phyloP scores from a whole-genome alignment of 1,140 invertebrate genomes.

The Trichoplusia ni region DNA sequence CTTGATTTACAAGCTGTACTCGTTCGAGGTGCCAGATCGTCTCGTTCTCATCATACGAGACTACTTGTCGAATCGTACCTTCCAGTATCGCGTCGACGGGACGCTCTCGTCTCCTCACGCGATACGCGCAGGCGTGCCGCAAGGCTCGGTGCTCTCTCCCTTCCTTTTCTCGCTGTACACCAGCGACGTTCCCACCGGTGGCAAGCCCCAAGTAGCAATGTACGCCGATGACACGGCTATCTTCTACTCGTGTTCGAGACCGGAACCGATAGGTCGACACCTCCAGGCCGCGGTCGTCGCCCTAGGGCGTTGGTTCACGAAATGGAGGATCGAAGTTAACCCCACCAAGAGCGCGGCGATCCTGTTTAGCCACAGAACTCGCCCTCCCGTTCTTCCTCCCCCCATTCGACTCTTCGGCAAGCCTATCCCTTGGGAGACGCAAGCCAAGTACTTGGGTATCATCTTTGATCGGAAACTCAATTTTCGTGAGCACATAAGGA shows the following conservation, averaged over 20 bases:
- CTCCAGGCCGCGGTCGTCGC: not conserved
- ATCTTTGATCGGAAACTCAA: not conserved
- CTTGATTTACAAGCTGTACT: too few species aligned
- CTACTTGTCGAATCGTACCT: too few species aligned
- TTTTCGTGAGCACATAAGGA: not conserved
- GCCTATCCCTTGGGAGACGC: not conserved
- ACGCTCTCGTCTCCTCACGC: too few species aligned
- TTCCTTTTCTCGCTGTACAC: too few species aligned
- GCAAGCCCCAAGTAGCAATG: not conserved
- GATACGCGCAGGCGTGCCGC: too few species aligned
- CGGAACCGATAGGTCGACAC: not conserved
- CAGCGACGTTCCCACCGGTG: not conserved
- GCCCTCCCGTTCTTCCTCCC: not conserved
- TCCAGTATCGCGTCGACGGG: too few species aligned
- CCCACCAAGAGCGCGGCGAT: not conserved
- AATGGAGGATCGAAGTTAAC: not conserved
- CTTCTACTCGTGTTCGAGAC: not conserved
- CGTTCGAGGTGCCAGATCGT: too few species aligned
- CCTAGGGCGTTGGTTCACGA: not conserved
- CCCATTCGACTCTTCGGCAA: not conserved
- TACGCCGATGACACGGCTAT: not conserved
- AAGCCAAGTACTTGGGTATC: not conserved
- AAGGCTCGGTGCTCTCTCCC: too few species aligned
- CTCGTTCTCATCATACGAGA: too few species aligned
- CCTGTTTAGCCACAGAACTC: not conserved